Base-by-base conservation (phyloP, 1,140 invertebrate species). In the Bombus pyrosoma region DNA sequence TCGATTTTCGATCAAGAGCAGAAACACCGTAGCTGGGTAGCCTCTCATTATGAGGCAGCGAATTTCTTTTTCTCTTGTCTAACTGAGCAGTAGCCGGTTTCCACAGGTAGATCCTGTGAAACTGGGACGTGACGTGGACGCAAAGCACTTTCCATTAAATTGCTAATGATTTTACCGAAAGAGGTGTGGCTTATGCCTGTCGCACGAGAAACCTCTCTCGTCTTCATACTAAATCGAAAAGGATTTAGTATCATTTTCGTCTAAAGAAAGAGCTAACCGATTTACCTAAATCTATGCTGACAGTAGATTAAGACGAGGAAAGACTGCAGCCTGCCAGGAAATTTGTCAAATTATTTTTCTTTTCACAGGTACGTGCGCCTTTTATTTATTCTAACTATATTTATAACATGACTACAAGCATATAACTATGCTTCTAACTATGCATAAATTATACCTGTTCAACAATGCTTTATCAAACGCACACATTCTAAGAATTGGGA, bases 91-190 rank as follows among this genome's bases (percentile, higher is more conserved):
- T 25, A 66, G 64, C 10, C 59, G 79, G 47, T 86, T 87, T 81
- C 64, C 69, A 75, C 32, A 47, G 37, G 57, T n/a, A 47, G 80
- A 76, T 59, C 62, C 66, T 74, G 25, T 57, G 64, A 87, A 79
- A 84, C 83, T 82, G 73, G 84, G 64, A 72, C 66, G 72, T 68
- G 37, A 87, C 69, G 37, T 13, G 25, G 59, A 80, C 41, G 62
- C 78, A 43, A 41, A 43, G 47, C 43, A 81, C 41, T 83, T 83
- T 89, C 74, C 90, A 86, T 87, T 84, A 90, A 91, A 91, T 89
- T 87, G 69, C 76, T 89, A 87, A 90, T 89, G 71, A 89, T 87
- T 82, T 89, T 82, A 80, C 41, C 10, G 47, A 39, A 72, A 47
- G 75, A 81, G 41, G 37, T 13, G 41, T 69, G 64, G 77, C 13